Evolutionary conservation across 2,113 vertebrate species (phyloP), one percentile per base, ranked within the genome.

Genomic region (Xenopus tropicalis): DNA sequence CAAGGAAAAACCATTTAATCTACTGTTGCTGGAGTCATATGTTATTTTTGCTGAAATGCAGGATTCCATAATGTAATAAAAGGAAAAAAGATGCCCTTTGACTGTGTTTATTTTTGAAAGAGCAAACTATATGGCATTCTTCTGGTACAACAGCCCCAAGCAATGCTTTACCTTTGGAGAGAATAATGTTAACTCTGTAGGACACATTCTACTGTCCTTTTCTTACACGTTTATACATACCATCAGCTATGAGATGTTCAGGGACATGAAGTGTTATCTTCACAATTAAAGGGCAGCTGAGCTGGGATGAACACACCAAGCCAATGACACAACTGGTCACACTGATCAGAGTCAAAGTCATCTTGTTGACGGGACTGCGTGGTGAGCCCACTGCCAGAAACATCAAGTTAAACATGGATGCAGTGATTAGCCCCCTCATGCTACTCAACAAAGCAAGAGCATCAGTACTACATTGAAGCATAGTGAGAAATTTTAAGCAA

Each of bases 351-450:
- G 96, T 99, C 87, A 99, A 88, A 1, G 96, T 98, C 79, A 96
- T 98, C 90, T 99, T 98, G 84, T 94, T 98, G 86, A 99, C 93
- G 0, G 97, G 96, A 83, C 96, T 98, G 46, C 97, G 87, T 0
- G 97, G 96, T 25, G 97, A 99, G 46, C 96, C 97, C 89, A 94
- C 89, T 89, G 0, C 8, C 29, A 74, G 61, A 70, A 66, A 78
- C 3, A 54, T 20, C 14, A 1, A 37, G 42, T 52, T 25, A 52
- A 52, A 52, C 21, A 67, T 9, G 48, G 48, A 46, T 25, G 11
- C 2, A 37, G 8, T 14, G 14, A 29, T 37, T 62, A 29, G 61
- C 14, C n/a, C 24, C 12, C 29, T 37, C 19, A 19, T 37, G 23
- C 14, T 16, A 22, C n/a, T 61, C 21, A 61, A 62, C 16, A 62